Base-by-base conservation (phyloP, 2,797 vertebrate genomes). In the Paratrypauchen microcephalus region DNA sequence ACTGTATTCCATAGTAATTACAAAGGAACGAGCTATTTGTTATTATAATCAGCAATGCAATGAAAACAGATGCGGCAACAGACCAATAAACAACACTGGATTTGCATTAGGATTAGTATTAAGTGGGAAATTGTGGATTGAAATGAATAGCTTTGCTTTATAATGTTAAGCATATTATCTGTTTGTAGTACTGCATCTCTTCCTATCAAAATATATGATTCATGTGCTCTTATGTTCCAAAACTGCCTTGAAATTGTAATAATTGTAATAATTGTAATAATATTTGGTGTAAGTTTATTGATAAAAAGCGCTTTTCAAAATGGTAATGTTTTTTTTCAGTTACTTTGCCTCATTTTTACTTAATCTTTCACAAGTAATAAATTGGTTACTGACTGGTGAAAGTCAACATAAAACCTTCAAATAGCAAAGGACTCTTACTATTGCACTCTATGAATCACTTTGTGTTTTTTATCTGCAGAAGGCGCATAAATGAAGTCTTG, bases 1-100 rank as follows among this genome's bases (percentile, higher is more conserved):
- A 83, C 71, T 74, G 28, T 73, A 70, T 76, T 77, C 59, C 57
- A 69, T 74, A 72, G 78, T 76, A 86, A 82, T 83, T 83, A 80
- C 76, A 78, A 76, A 79, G 68, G 66, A 73, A 70, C 64, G 12
- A 81, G 59, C 66, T 61, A 48, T 32, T 77, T 81, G 76, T 76
- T 72, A 58, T 84, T 84, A 56, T 66, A 81, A 76, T 80, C 64
- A 70, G 64, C 39, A 41, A 68, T 47, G 68, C 67, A 86, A 80
- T 74, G 75, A 77, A 79, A 85, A 75, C 78, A 79, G 65, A 83
- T 83, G 76, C 23, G 50, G 45, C 48, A 52, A 71, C 68, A 75
- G 81, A 81, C 52, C 69, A 67, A 24, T 77, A 45, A 52, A 72
- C 59, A 69, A 55, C 55, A 78, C 67, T 71, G 54, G 9, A 67